Percentiles rank a stretch among this genome's conserved stretches.
Evolutionary conservation across 2,113 vertebrate species (phyloP).

Genomic region (Solea solea): DNA sequence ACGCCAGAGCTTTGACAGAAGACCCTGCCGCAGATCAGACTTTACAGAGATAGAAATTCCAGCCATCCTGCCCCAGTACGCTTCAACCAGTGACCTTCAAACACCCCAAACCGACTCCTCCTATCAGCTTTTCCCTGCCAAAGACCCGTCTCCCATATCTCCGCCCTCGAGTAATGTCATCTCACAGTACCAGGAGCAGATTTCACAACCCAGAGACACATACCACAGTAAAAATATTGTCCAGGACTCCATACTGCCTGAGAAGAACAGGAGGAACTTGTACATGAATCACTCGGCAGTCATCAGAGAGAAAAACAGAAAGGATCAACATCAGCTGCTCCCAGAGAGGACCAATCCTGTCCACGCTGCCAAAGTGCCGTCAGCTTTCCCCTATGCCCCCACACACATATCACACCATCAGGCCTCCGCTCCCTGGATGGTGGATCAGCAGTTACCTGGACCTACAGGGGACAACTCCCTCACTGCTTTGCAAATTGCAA

Average conservation of each 20-base stretch:
- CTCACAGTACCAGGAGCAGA: slow-evolving; percentile 64
- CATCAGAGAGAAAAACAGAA: slow-evolving; percentile 57
- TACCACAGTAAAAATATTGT: slow-evolving; percentile 44
- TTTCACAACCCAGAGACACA: slow-evolving; percentile 61
- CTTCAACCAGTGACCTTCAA: slow-evolving; percentile 57
- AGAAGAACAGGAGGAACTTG: slow-evolving; percentile 69
- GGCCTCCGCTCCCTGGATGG: slow-evolving; percentile 64
- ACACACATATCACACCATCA: slow-evolving; percentile 41
- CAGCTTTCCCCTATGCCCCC: slow-evolving; percentile 67
- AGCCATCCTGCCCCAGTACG: slow-evolving; percentile 68
- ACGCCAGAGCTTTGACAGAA: slow-evolving; percentile 59
- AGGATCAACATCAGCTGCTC: slow-evolving; percentile 57
- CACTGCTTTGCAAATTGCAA: slow-evolving; percentile 81
- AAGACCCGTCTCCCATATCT: slow-evolving; percentile 58
- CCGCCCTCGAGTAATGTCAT: slow-evolving; percentile 49
- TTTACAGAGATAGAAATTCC: slow-evolving; percentile 87
- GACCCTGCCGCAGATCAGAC: slow-evolving; percentile 75
- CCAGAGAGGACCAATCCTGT: slow-evolving; percentile 58
- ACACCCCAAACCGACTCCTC: slow-evolving; percentile 66
- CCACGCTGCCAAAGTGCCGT: slow-evolving; percentile 43
- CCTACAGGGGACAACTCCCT: slow-evolving; percentile 82
- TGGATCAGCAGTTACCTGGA: slow-evolving; percentile 45
- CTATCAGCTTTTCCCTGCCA: slow-evolving; percentile 83
- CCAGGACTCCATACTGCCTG: slow-evolving; percentile 63
- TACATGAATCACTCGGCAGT: slow-evolving; percentile 75